Evolutionary conservation across 1,140 invertebrate genomes (phyloP), one percentile per base, ranked within the genome.

Genomic region (Polyergus mexicanus): DNA sequence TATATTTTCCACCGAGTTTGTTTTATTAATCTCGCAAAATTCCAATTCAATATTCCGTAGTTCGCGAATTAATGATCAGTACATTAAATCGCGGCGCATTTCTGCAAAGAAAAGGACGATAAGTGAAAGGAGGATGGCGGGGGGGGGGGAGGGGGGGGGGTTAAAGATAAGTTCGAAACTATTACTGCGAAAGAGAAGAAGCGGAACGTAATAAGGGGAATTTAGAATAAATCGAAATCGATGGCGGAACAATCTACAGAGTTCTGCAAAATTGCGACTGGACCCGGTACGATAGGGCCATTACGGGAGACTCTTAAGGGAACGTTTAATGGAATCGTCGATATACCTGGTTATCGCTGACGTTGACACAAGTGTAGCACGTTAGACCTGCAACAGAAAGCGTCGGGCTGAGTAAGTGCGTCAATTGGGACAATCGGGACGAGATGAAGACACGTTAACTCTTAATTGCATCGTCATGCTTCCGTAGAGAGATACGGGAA

Each of bases 281-380:
- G 89, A 89, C 86, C 75, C 63, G 80, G 72, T 80, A 84, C 86
- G 89, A 90, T 90, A 89, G 89, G 77, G 78, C 89, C 84, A 92
- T 91, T 92, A 90, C 13, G 68, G 22, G 87, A 87, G 85, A 90
- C 86, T 92, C 89, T 92, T 85, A 89, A 89, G 87, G 35, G 66
- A 86, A 78, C 84, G 87, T 93, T 93, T 91, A 92, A 92, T 92
- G 90, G 93, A 92, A 84, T 91, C 86, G 87, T 93, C 92, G 90
- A 93, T 95, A 51, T 51, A 94, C 94, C 94, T 96, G 93, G 94
- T 97, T 97, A 94, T 97, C 96, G 87, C 96, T 96, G 84, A 97
- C 96, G 94, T 97, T 97, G 90, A 97, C 96, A 92, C 96, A 97
- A 90, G 96, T 96, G 92, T 97, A 97, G 93, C 96, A 97, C 60